Evolutionary conservation across 2,888 invertebrate genomes (phyloP).

Genomic region (Cephus spinipes): DNA sequence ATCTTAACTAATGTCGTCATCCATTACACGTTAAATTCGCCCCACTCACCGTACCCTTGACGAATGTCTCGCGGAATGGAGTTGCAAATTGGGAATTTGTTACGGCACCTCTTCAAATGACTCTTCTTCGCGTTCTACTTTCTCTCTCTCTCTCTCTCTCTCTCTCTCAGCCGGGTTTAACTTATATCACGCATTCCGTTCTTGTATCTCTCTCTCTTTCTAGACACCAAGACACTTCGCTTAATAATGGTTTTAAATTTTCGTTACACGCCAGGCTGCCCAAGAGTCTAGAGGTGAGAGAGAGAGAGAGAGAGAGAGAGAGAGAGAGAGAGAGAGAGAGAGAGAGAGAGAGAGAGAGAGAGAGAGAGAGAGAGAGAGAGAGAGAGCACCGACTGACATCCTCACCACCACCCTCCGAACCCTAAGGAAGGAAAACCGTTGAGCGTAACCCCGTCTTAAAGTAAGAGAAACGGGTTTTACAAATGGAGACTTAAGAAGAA

Average conservation of each 20-base stretch:
- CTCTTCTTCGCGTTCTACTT: no score
- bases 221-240: constrained; percentile 6
- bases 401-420: no score
- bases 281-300: neutral
- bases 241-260: constrained; percentile 44
- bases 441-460: constrained; percentile 38
- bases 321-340: no score
- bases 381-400: no score
- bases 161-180: neutral
- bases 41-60: constrained; percentile 19
- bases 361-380: no score
- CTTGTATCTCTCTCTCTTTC: no score
- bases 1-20: constrained; percentile 41
- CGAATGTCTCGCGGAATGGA: constrained; percentile 31
- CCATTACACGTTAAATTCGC: constrained; percentile 38
- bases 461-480: constrained; percentile 42
- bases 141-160: neutral
- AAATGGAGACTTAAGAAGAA: constrained; percentile 28
- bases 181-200: neutral
- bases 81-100: constrained; percentile 44
- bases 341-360: no score
- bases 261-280: constrained; percentile 29
- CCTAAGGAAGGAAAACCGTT: no score
- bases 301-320: no score
- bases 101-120: constrained; percentile 19